Conservation (phyloP, 2,797 vertebrate species). For the Crenichthys baileyi region DNA sequence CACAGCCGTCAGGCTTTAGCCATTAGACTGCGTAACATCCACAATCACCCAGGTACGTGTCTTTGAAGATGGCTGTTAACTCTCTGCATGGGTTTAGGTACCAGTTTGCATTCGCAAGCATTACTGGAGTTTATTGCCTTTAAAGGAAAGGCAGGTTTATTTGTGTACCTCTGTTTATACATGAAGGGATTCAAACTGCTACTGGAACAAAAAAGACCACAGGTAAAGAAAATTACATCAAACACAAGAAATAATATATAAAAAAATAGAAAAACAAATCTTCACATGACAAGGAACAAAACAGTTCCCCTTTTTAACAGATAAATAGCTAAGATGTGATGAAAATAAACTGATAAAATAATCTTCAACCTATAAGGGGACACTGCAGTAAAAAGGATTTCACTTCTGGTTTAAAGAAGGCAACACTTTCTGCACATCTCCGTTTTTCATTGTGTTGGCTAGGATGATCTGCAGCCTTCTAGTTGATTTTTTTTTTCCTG, state of each 20-base stretch:
- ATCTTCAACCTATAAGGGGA: too few species aligned
- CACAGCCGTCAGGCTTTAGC: conserved; percentile 49
- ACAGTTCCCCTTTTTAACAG: conserved; percentile 50
- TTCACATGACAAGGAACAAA: conserved; percentile 43
- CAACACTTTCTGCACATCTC: background rate
- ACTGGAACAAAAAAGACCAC: background rate
- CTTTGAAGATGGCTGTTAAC: conserved; percentile 30
- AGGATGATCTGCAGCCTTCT: conserved; percentile 22
- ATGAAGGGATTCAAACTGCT: background rate
- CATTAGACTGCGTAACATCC: conserved; percentile 62
- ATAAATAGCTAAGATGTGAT: conserved; percentile 13
- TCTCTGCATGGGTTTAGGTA: conserved; percentile 1
- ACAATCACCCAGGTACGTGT: conserved; percentile 31
- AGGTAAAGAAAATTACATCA: background rate
- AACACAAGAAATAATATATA: background rate
- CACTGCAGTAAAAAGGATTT: too few species aligned
- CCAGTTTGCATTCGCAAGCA: conserved; percentile 16
- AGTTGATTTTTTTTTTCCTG: background rate
- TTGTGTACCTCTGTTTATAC: background rate
- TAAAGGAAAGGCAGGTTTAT: background rate
- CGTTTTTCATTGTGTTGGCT: background rate
- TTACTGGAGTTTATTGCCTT: conserved; percentile 9
- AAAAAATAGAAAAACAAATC: background rate
- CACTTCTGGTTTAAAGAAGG: background rate
- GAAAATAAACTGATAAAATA: background rate